phyloP scores from a whole-genome alignment of 2,113 vertebrate genomes.

The Brienomyrus brachyistius region DNA sequence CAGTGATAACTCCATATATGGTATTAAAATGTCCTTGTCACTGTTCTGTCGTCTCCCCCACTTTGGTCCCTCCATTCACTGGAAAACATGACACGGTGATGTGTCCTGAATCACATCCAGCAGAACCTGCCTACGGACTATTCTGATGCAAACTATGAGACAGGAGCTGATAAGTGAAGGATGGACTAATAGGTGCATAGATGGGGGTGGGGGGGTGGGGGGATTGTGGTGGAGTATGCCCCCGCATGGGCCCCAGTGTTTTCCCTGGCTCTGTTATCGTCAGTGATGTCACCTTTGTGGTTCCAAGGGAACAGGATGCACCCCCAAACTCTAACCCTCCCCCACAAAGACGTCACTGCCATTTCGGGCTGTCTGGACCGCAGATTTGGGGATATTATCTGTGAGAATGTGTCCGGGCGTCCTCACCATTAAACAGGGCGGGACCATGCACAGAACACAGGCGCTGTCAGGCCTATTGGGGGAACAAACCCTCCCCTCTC shows the following conservation, averaged over 20 bases:
- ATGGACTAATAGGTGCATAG: background rate
- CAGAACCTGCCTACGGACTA: background rate
- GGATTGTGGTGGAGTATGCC: too few relatives aligned
- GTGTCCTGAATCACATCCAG: background rate
- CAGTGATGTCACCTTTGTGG: background rate
- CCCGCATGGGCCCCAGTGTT: background rate
- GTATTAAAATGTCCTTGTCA: background rate
- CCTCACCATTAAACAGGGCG: background rate
- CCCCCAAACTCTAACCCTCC: background rate
- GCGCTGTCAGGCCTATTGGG: background rate
- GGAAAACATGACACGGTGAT: background rate
- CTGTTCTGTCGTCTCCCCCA: background rate
- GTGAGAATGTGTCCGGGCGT: background rate
- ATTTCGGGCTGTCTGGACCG: background rate
- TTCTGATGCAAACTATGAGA: background rate
- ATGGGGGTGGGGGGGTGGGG: too few relatives aligned
- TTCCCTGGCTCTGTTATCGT: background rate
- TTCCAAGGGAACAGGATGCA: background rate
- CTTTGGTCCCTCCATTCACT: background rate
- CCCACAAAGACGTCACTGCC: background rate
- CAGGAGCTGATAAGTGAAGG: background rate
- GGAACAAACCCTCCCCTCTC: too few relatives aligned
- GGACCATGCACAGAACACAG: background rate
- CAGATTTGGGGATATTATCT: background rate
- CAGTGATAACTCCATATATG: background rate